Evolutionary conservation across 1,140 invertebrate genomes (phyloP), one percentile per base, ranked within the genome.

Genomic region (Leptestheria dahalacensis): DNA sequence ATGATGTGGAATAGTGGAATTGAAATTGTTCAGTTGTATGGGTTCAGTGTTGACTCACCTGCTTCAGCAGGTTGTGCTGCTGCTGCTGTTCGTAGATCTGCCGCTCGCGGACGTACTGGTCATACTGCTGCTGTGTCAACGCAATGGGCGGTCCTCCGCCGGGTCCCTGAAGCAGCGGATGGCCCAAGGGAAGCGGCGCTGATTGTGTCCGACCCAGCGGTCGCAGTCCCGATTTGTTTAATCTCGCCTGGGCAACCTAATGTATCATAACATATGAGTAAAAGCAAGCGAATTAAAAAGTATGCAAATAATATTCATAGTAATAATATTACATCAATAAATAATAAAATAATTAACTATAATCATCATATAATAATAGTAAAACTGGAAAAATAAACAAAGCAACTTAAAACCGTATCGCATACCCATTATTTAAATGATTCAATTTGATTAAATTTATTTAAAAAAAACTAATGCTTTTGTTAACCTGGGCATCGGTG

Each of bases 131-230:
- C 70, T 65, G 53, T 23, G 50, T 29, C 24, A 61, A 60, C 18
- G 61, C 62, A 59, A 55, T 63, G 63, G 25, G 52, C 64, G 15
- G 76, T 73, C 12, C 72, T 70, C 21, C 69, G 69, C 28, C 57
- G n/a, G 57, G 65, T 46, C 80, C 78, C 48, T 86, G 84, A 47
- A 97, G 78, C 78, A 92, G 83, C 24, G 91, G 91, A 75, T 95
- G 89, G 2, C 91, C 91, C n/a, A 97, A 75, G 24, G 93, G 93
- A 64, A 97, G 72, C 0, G 94, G 92, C 3, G 91, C 91, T 11
- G 87, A 91, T 71, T 93, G 89, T n/a, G 91, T 93, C 66, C 91
- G 79, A 15, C 88, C 88, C 70, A 94, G 77, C 61, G 88, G 88
- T 64, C 88, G 78, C 66, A 84, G 82, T 64, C 80, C 75, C 71